Evolutionary conservation across 2,888 invertebrate species (phyloP), one percentile per base, ranked within the genome.

Genomic region (Volucella bombylans): DNA sequence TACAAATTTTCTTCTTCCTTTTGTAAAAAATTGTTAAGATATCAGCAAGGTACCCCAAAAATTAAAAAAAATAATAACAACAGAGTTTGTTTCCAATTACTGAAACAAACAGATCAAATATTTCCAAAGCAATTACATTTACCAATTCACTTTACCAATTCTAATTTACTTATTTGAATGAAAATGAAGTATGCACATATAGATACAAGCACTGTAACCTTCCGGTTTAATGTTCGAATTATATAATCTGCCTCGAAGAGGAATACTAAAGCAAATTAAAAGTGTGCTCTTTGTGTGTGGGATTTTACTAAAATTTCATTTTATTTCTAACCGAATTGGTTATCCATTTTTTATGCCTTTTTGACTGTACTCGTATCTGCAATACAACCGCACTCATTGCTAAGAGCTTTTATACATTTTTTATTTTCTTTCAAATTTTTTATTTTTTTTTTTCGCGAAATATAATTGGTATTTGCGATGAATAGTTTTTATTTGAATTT

Each of bases 401-500:
- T 65, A 82, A 55, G 61, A 31, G 31, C 31, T 31, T 31, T 31
- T 31, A 31, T 31, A 31, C 6, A 6, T 41, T 43, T 45, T 23
- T 23, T 23, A 2, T 3, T 23, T 45, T 15, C 12, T 47, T 23
- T 8, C 11, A 38, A 12, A 1, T 15, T 57, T 50, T 67, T n/a
- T n/a, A n/a, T n/a, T n/a, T 50, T 14, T 55, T 77, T 59, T 43
- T 52, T 59, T 61, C 68, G 14, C 62, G 62, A 57, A 41, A 78
- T 50, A 78, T 82, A 82, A 82, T 82, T 82, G 78, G 67, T 43
- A 67, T 79, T 82, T 64, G 62, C 79, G 49, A 50, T 59, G n/a
- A 49, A 11, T 14, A 18, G 45, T 15, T 14, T 57, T 39, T 61
- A 38, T 65, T 62, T 49, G n/a, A 6, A n/a, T 57, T 12, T 43